Conservation (phyloP, 2,797 vertebrate species). For the Parauchenoglanis punctatus region DNA sequence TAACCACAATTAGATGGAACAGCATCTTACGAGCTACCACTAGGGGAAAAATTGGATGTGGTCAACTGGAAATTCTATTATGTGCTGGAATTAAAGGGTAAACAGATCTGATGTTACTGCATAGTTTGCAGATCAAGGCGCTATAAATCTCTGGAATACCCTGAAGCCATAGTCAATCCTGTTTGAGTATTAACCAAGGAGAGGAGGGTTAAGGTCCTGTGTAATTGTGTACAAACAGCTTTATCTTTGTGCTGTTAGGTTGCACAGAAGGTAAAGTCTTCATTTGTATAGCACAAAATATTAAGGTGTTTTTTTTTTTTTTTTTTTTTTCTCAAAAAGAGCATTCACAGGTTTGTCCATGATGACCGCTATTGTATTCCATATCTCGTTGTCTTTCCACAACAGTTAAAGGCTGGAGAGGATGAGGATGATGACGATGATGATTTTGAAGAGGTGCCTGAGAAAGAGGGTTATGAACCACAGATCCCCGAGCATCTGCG, state of each 20-base stretch:
- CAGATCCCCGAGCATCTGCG: constrained; percentile 87
- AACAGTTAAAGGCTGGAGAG: constrained; percentile 69
- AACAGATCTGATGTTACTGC: constrained; percentile 53
- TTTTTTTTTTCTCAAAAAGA: not conserved
- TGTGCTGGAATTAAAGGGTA: constrained; percentile 62
- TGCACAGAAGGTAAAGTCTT: not conserved
- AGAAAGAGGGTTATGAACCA: constrained; percentile 93
- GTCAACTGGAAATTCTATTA: constrained; percentile 67
- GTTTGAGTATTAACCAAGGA: constrained; percentile 55
- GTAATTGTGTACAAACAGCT: not conserved
- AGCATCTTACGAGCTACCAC: constrained; percentile 46
- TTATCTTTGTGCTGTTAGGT: constrained; percentile 6
- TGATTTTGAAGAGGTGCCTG: constrained; percentile 91
- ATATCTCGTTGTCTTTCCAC: not conserved
- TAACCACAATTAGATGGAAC: constrained; percentile 53
- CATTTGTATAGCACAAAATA: not conserved
- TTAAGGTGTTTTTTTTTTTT: not conserved
- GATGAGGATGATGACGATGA: constrained; percentile 74
- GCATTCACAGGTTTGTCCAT: not conserved
- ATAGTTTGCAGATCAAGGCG: constrained; percentile 53
- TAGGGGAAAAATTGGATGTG: constrained; percentile 56
- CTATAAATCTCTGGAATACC: constrained; percentile 58
- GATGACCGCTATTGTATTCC: not conserved
- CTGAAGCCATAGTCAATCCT: constrained; percentile 41
- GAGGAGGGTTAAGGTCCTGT: constrained; percentile 28